Percentiles rank a stretch among this genome's conserved stretches.
Conservation (phyloP, 2,888 invertebrate genomes). For the Phytoseiulus persimilis region DNA sequence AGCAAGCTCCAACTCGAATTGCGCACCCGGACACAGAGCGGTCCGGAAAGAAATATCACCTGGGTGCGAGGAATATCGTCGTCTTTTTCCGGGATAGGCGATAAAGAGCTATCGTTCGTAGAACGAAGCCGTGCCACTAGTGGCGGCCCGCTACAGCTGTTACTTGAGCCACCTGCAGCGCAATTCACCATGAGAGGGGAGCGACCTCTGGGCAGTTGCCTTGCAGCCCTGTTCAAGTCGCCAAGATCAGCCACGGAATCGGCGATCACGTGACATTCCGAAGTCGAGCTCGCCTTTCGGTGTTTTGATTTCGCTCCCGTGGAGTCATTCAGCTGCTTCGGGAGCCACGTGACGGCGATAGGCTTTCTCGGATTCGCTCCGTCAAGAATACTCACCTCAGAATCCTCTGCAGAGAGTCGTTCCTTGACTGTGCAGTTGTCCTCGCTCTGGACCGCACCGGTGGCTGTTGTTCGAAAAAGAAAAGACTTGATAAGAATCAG, state of each 20-base stretch:
- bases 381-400: neutral
- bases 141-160: constrained; percentile 21
- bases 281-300: too few species aligned
- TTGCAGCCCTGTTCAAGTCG: neutral
- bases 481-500: neutral
- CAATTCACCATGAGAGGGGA: neutral
- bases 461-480: neutral
- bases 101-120: constrained; percentile 24
- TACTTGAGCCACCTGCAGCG: constrained; percentile 26
- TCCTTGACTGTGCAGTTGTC: constrained; percentile 24
- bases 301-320: too few species aligned
- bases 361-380: too few species aligned
- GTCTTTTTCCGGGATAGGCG: constrained; percentile 28
- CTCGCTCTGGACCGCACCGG: constrained; percentile 22
- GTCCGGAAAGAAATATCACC: neutral
- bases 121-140: constrained; percentile 31
- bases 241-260: neutral
- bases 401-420: neutral
- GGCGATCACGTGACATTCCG: too few species aligned
- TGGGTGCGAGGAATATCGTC: neutral
- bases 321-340: too few species aligned
- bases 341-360: too few species aligned
- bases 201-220: neutral
- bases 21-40: too few species aligned
- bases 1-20: too few species aligned